Conservation (phyloP, 2,797 vertebrate genomes). For the Leptodactylus fallax region DNA sequence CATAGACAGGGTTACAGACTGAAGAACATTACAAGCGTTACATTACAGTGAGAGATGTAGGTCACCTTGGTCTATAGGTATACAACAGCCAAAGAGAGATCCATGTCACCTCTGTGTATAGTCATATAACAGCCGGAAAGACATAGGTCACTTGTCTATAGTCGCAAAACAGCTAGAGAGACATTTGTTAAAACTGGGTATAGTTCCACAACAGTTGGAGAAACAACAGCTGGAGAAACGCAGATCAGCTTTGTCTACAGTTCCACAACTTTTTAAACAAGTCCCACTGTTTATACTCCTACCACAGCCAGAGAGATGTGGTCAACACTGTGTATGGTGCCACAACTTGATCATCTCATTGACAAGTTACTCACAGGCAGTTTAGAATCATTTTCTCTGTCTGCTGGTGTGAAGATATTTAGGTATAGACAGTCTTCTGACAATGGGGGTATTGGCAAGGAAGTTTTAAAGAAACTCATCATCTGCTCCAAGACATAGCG, state of each 20-base stretch:
- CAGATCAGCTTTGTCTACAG: not conserved
- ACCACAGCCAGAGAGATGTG: not conserved
- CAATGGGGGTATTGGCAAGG: conserved; percentile 68
- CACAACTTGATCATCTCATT: not conserved
- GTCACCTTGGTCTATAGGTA: not conserved
- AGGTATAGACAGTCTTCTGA: conserved; percentile 84
- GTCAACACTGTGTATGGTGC: not conserved
- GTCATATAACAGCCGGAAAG: not conserved
- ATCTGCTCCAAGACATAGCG: conserved; percentile 62
- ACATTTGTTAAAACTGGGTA: not conserved
- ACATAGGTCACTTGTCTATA: not conserved
- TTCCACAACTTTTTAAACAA: not conserved
- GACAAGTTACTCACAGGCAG: not conserved
- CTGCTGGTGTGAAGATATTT: conserved; percentile 73
- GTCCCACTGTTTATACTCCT: not conserved
- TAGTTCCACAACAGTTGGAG: not conserved
- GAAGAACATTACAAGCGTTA: too few relatives aligned
- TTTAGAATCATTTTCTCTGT: not conserved
- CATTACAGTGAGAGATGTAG: not conserved
- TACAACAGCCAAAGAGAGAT: not conserved
- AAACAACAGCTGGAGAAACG: not conserved
- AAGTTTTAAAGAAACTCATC: conserved; percentile 68
- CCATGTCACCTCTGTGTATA: not conserved
- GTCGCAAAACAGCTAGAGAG: not conserved
- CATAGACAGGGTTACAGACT: not conserved